A percentile compares a stretch with the other conserved stretches of the same genome.
phyloP scores from a whole-genome alignment of 2,797 vertebrate species.

The Mormyrus hasselquistii region DNA sequence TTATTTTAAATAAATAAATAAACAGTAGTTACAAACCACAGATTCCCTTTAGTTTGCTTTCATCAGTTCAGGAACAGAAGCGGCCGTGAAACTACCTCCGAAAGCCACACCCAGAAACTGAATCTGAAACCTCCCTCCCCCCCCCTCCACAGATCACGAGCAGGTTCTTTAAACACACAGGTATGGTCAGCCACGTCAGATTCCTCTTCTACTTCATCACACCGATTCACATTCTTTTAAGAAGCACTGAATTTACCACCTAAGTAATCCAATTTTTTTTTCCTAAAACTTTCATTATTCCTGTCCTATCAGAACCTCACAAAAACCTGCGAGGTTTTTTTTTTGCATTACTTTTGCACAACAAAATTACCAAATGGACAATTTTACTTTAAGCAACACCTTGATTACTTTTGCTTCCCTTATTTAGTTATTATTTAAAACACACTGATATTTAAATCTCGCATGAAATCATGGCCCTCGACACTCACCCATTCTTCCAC shows the following conservation, averaged over 20 bases:
- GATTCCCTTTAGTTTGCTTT: neutral
- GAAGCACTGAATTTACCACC: neutral
- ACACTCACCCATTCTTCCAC: constrained; percentile 83
- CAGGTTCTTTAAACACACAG: constrained; percentile 18
- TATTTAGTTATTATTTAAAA: neutral
- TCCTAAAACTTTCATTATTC: neutral
- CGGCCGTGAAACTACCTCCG: constrained; percentile 29
- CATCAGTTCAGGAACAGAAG: neutral
- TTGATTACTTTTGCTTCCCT: neutral
- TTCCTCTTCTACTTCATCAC: neutral
- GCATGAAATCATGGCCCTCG: neutral
- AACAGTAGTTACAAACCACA: neutral
- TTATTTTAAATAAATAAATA: neutral
- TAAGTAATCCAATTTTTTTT: neutral
- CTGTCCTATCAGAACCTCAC: neutral
- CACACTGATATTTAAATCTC: neutral
- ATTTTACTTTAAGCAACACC: neutral
- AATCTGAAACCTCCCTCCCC: constrained; percentile 30
- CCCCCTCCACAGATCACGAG: constrained; percentile 7
- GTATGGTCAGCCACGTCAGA: neutral
- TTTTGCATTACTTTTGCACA: neutral
- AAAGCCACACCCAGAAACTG: constrained; percentile 62
- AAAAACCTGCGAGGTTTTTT: neutral
- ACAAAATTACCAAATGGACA: neutral
- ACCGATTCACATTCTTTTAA: neutral